Evolutionary conservation across 37 sponge, comb jelly and placozoan genomes (phyloP).

Genomic region (Agelas oroides): DNA sequence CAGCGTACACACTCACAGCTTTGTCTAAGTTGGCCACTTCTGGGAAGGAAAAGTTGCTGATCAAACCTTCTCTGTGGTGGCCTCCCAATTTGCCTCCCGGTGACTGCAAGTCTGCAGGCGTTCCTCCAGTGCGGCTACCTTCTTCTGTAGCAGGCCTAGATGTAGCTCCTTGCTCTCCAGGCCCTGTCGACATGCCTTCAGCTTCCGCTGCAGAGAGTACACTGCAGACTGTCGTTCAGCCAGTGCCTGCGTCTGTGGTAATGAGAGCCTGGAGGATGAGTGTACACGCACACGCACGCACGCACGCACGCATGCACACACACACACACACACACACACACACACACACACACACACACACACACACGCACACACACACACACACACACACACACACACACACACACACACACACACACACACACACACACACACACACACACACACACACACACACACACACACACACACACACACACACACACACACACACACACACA

Average conservation of each 20-base stretch:
- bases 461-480: too few species aligned
- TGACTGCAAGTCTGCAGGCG: slow-evolving; percentile 16
- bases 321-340: too few species aligned
- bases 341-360: slow-evolving; percentile 3
- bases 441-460: too few species aligned
- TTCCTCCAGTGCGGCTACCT: slow-evolving; percentile 59
- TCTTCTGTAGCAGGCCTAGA: slow-evolving; percentile 70
- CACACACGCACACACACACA: not conserved
- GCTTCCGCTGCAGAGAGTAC: slow-evolving; percentile 74
- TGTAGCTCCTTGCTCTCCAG: slow-evolving; percentile 83
- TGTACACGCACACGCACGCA: not conserved
- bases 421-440: too few species aligned
- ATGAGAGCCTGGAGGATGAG: not conserved
- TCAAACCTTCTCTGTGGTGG: slow-evolving; percentile 36
- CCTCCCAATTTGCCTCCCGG: slow-evolving; percentile 52
- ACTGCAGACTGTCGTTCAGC: slow-evolving; percentile 67
- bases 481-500: not conserved
- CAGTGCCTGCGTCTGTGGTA: slow-evolving; percentile 60
- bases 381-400: too few species aligned
- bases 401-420: too few species aligned
- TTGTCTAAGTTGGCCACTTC: too few species aligned
- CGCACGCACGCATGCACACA: not conserved
- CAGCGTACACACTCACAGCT: too few species aligned
- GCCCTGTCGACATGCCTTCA: slow-evolving; percentile 59
- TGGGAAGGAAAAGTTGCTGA: too few species aligned